Evolutionary conservation across 2,113 vertebrate genomes (phyloP).

Genomic region (Guaruba guarouba): DNA sequence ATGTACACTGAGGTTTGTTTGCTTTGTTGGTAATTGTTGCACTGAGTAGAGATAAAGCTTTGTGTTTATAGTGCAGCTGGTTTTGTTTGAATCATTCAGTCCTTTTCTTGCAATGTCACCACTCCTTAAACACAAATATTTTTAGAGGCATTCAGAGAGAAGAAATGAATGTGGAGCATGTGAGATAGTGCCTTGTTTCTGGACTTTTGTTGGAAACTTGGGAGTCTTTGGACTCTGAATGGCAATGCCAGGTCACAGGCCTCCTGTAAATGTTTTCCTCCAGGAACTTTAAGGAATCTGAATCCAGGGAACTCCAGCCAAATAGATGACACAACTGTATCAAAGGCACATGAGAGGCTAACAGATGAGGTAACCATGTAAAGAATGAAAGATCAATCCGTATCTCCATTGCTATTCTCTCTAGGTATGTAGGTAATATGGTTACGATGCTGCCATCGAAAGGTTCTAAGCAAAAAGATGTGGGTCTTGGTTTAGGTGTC

Average conservation of each 20-base stretch:
- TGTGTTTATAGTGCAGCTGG: background rate
- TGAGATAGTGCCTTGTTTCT: background rate
- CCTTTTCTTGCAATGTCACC: background rate
- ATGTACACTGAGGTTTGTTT: background rate
- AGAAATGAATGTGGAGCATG: background rate
- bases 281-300: background rate
- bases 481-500: background rate
- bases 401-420: background rate
- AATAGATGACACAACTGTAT: background rate
- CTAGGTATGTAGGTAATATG: accelerated
- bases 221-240: background rate
- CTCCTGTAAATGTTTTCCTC: background rate
- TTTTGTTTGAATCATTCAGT: background rate
- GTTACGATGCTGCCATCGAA: background rate
- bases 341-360: background rate
- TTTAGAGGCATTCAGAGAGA: background rate
- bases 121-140: slow-evolving; percentile 57
- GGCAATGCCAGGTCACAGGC: background rate
- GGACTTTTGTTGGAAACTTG: background rate
- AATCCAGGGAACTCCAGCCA: background rate
- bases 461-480: background rate
- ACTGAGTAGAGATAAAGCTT: background rate
- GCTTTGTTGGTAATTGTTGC: background rate
- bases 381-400: background rate
- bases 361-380: background rate